phyloP scores from a whole-genome alignment of 2,113 vertebrate genomes.

The Smithornis capensis region DNA sequence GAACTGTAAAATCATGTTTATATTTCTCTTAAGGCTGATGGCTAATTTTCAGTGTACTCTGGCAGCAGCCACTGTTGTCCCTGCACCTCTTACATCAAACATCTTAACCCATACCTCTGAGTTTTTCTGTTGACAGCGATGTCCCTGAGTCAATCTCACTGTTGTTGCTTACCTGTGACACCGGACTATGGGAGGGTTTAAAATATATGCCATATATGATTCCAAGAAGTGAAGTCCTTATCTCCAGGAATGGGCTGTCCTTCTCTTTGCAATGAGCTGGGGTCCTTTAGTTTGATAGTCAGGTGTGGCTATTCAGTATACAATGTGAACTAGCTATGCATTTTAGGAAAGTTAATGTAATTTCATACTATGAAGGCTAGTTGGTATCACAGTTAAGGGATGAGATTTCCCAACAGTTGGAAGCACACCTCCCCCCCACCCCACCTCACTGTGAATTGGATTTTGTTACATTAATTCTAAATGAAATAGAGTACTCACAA shows the following conservation, averaged over 20 bases:
- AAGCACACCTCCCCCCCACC: rapidly evolving
- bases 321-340: neutral
- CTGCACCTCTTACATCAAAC: neutral
- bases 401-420: neutral
- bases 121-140: rapidly evolving
- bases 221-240: neutral
- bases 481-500: neutral
- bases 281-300: neutral
- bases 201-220: neutral
- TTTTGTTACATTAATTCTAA: neutral
- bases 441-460: neutral
- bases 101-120: neutral
- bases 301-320: neutral
- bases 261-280: neutral
- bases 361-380: neutral
- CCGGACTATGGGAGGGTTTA: neutral
- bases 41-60: neutral
- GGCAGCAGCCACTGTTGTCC: neutral
- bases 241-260: neutral
- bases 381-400: neutral
- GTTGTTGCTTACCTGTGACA: neutral
- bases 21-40: neutral
- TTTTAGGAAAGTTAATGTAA: neutral
- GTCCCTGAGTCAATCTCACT: neutral
- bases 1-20: too few relatives aligned